These are phyloP conservation scores for Drepana falcataria DNA, from an alignment of 2,888 invertebrate genomes.

Conservation along the genomic window DNA sequence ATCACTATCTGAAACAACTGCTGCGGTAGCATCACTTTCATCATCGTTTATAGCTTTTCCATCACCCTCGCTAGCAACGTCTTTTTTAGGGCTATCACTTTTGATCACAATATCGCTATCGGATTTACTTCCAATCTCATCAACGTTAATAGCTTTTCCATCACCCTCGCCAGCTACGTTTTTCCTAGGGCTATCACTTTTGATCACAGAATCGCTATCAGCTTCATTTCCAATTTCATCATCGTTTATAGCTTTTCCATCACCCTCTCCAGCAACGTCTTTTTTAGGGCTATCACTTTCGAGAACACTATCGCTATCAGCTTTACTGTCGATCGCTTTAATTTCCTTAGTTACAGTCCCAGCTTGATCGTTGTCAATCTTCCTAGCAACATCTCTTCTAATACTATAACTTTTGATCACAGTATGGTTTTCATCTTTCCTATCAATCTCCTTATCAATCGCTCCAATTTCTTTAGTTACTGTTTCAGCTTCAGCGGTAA, in stretches of 20 bases:
- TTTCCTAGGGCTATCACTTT: neutral
- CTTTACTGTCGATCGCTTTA: no score
- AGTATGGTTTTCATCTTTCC: neutral
- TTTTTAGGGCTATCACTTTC: no score
- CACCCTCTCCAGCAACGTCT: no score
- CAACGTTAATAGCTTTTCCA: no score
- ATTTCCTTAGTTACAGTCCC: neutral
- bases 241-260: no score
- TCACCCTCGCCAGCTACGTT: neutral
- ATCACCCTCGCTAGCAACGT: neutral
- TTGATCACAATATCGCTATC: neutral
- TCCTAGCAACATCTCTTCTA: neutral
- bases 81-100: neutral
- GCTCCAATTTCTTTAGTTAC: neutral
- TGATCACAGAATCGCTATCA: neutral
- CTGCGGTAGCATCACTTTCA: constrained; percentile 17
- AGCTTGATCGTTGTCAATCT: no score
- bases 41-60: no score
- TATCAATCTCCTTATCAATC: constrained; percentile 17
- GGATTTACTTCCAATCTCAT: constrained; percentile 16
- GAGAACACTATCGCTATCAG: no score
- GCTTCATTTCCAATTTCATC: constrained; percentile 21
- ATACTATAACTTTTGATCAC: neutral
- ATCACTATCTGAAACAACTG: no score
- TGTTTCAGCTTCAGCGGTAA: neutral